Conservation (phyloP, 2,113 vertebrate genomes). For the Zosterops japonicus region DNA sequence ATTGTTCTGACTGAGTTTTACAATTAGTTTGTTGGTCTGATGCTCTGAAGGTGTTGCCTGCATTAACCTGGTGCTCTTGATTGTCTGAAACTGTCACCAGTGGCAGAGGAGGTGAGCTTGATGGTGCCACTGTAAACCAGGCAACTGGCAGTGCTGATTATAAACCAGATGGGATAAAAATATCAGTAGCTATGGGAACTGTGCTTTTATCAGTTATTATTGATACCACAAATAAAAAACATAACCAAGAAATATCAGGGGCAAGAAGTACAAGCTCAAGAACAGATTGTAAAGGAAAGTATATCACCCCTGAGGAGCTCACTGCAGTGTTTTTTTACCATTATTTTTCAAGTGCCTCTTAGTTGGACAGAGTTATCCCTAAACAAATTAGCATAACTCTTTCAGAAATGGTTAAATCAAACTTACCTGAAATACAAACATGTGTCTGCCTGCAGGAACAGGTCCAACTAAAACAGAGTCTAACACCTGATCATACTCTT, state of each 20-base stretch:
- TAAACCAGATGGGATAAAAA: background rate
- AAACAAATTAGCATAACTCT: background rate
- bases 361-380: background rate
- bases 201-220: background rate
- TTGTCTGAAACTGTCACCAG: background rate
- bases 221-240: background rate
- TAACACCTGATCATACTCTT: slow-evolving; percentile 83
- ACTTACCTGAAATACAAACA: slow-evolving; percentile 86
- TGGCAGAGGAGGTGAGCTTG: background rate
- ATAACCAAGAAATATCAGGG: background rate
- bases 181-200: background rate
- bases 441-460: slow-evolving; percentile 82
- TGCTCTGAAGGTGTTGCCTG: background rate
- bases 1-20: background rate
- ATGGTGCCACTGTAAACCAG: background rate
- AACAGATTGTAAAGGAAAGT: background rate
- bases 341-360: background rate
- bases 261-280: background rate
- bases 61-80: background rate
- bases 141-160: background rate
- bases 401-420: background rate
- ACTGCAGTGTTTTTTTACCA: background rate
- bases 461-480: slow-evolving; percentile 84
- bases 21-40: background rate
- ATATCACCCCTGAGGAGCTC: background rate